phyloP scores from a whole-genome alignment of 2,113 vertebrate species.

The Anser brachyrhynchus region DNA sequence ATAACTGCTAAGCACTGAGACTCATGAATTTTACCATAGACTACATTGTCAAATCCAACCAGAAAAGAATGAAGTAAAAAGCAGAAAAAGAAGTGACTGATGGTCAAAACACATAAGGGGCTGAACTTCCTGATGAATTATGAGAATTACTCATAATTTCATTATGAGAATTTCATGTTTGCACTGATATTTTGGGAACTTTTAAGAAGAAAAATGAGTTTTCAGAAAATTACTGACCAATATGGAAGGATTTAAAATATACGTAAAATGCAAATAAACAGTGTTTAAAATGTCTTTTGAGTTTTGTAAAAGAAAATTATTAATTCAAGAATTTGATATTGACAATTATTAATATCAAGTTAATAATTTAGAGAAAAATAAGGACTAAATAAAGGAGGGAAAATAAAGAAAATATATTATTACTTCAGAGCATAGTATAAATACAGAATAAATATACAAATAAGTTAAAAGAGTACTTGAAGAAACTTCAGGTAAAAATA shows the following conservation, averaged over 20 bases:
- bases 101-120: neutral
- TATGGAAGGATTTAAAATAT: neutral
- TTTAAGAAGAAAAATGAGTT: neutral
- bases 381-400: neutral
- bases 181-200: neutral
- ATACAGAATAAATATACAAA: neutral
- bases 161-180: neutral
- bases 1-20: neutral
- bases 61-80: neutral
- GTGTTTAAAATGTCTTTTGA: neutral
- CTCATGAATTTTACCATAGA: neutral
- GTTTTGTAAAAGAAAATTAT: neutral
- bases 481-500: neutral
- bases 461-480: neutral
- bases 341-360: neutral
- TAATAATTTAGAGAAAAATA: neutral
- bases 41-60: neutral
- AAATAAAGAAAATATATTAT: neutral
- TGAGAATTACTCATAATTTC: neutral
- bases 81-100: neutral
- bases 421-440: neutral
- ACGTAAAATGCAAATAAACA: neutral
- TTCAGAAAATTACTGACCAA: neutral
- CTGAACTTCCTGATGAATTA: neutral
- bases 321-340: neutral